phyloP scores from a whole-genome alignment of 2,888 invertebrate species.

The Parnassius smintheus region DNA sequence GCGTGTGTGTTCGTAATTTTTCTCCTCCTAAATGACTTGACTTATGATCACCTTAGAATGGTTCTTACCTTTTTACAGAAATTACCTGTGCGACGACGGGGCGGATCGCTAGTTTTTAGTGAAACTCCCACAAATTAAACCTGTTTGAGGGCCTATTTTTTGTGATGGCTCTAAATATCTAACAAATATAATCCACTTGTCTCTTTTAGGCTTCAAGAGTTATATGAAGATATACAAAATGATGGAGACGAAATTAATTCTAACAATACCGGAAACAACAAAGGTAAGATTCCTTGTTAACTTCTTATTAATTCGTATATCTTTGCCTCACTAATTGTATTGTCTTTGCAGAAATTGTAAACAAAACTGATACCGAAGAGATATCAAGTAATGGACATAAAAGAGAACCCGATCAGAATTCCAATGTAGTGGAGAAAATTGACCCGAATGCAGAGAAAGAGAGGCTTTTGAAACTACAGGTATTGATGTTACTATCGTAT shows the following conservation, averaged over 20 bases:
- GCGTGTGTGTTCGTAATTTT: no score
- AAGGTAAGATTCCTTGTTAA: conserved; percentile 43
- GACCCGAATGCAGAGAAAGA: conserved; percentile 63
- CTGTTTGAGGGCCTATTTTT: no score
- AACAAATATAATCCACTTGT: neutral
- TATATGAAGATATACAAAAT: conserved; percentile 64
- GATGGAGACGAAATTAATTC: conserved; percentile 64
- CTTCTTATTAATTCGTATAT: no score
- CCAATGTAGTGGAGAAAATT: conserved; percentile 67
- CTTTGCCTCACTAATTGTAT: neutral
- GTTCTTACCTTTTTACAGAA: no score
- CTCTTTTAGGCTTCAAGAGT: conserved; percentile 60
- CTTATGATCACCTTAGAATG: no score
- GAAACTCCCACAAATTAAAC: no score
- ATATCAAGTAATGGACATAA: conserved; percentile 56
- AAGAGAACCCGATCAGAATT: conserved; percentile 66
- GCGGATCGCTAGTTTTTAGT: no score
- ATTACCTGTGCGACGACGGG: no score
- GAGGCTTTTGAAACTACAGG: conserved; percentile 58
- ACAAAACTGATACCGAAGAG: conserved; percentile 42
- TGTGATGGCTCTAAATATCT: no score
- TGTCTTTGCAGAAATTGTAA: conserved; percentile 40
- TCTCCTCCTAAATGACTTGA: no score
- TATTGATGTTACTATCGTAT: neutral
- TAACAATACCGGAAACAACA: conserved; percentile 53